phyloP scores from a whole-genome alignment of 2,113 vertebrate species.

The Pterocles gutturalis region DNA sequence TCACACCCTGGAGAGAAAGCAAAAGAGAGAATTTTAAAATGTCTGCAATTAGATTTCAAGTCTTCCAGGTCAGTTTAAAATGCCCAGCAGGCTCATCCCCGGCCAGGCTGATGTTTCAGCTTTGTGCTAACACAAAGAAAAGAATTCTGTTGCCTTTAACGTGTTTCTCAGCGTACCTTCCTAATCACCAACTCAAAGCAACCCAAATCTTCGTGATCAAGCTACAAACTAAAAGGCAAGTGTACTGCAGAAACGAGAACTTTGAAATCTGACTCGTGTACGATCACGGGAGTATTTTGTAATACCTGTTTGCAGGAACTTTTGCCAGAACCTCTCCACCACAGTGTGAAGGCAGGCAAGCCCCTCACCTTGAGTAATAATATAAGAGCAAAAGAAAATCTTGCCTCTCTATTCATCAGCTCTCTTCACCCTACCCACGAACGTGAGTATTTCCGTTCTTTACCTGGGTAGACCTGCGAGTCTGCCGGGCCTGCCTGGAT shows the following conservation, averaged over 20 bases:
- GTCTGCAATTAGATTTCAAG: not conserved
- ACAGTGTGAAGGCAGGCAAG: not conserved
- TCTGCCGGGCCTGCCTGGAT: slow-evolving; percentile 92
- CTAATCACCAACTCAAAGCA: not conserved
- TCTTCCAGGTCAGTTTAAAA: not conserved
- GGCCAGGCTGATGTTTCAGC: not conserved
- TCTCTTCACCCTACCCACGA: accelerated
- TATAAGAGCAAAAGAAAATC: not conserved
- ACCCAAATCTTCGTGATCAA: not conserved
- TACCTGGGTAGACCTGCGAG: slow-evolving; percentile 93
- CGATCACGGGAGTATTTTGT: not conserved
- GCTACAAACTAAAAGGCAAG: not conserved
- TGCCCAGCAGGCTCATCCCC: not conserved
- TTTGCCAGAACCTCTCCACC: not conserved
- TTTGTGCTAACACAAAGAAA: not conserved
- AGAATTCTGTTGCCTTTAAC: not conserved
- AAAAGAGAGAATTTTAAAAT: accelerated
- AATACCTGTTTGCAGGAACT: not conserved
- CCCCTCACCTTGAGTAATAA: not conserved
- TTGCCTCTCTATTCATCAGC: no score
- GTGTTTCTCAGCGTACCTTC: not conserved
- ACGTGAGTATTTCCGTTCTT: not conserved
- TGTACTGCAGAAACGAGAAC: not conserved
- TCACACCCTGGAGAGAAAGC: slow-evolving; percentile 83
- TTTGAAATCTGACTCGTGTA: not conserved